Evolutionary conservation across 2,888 invertebrate genomes (phyloP).

Genomic region (Cerastis leucographa): DNA sequence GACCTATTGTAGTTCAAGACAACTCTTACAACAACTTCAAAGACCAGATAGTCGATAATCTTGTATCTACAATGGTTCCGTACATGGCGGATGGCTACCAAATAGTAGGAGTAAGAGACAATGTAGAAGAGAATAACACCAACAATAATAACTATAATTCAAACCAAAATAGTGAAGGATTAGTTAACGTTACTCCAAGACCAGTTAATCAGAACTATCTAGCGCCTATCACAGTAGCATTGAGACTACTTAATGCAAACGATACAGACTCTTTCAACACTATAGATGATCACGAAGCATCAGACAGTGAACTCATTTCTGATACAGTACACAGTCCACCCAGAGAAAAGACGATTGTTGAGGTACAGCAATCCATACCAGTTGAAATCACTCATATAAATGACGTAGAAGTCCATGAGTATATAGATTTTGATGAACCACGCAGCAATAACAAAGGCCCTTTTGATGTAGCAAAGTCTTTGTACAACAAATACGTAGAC

Average conservation of each 20-base stretch:
- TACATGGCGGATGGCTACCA: conserved; percentile 86
- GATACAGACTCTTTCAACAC: conserved; percentile 82
- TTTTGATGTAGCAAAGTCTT: conserved; percentile 75
- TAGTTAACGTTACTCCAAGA: conserved; percentile 89
- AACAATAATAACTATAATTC: conserved; percentile 64
- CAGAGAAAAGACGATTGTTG: conserved; percentile 90
- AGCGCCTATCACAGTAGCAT: conserved; percentile 91
- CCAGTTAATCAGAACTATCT: conserved; percentile 90
- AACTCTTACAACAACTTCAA: conserved; percentile 75
- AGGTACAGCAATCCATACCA: conserved; percentile 92
- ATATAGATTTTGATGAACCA: conserved; percentile 85
- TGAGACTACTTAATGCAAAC: conserved; percentile 88
- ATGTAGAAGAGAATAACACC: conserved; percentile 71
- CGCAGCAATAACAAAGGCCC: conserved; percentile 79
- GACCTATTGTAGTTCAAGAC: conserved; percentile 89
- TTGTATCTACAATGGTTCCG: conserved; percentile 87
- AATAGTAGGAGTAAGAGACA: conserved; percentile 83
- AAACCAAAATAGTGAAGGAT: conserved; percentile 67
- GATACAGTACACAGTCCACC: conserved; percentile 82
- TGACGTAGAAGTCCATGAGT: conserved; percentile 86
- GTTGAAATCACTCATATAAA: conserved; percentile 88
- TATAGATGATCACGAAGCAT: conserved; percentile 82
- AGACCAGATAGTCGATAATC: conserved; percentile 82
- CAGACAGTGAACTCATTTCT: conserved; percentile 84
- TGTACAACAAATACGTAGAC: conserved; percentile 82